Base-by-base conservation (phyloP, 2,113 vertebrate genomes). In the Henicopernis longicauda region DNA sequence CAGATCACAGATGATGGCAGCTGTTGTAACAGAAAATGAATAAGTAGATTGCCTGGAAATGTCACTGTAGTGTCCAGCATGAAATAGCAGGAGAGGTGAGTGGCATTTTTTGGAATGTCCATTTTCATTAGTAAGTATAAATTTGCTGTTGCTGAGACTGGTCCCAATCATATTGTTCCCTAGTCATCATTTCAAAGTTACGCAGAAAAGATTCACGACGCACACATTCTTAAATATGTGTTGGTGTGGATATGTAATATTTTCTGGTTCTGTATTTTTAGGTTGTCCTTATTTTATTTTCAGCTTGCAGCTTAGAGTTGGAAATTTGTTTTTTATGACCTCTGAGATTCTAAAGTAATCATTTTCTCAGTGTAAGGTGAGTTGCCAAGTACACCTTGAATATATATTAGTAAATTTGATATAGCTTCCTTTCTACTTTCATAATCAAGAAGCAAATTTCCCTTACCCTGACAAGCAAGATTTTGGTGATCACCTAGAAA, bases 391-490 rank as follows among this genome's bases (percentile, higher is more conserved):
- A 89, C 8, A 79, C 62, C 62, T 91, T 72, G 66, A 82, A 87
- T 88, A 49, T 74, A 72, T 80, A 54, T 94, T 82, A 85, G 90
- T 79, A 96, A 82, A 82, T 84, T 67, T 91, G 65, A 79, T 90
- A 65, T 17, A 90, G 45, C 67, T 93, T 76, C 49, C 66, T 84
- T 93, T 94, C 62, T 91, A 12, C 36, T 69, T 91, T 42, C 52
- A 62, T 96, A 91, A 90, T 79, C 70, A 96, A 85, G 78, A 88
- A 93, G 61, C 29, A 82, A 84, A 76, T 84, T 94, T 94, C 34
- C 44, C 49, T 69, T 76, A 65, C 62, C 18, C 7, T 15, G 19
- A 26, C 26, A 63, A 82, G 45, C 20, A 44, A 4, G 11, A 36
- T 80, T 95, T 89, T 58, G 72, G 50, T 69, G 66, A 57, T 82